Base-by-base conservation (phyloP, 2,888 invertebrate genomes). In the Tipula lateralis region DNA sequence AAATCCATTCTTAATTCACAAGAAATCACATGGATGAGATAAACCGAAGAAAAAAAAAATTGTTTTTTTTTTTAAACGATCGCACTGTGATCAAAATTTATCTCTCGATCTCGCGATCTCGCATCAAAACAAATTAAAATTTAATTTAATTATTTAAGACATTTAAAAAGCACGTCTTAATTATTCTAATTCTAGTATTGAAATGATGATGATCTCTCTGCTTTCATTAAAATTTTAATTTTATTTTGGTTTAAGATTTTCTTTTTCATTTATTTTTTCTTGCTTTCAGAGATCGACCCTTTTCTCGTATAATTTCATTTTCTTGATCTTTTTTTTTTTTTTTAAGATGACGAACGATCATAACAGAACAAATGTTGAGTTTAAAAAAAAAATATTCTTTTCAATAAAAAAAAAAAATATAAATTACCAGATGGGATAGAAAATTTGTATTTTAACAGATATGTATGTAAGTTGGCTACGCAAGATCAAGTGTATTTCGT, bases 341-440 rank as follows among this genome's bases (percentile, higher is more conserved):
- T 30, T 82, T 30, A 3, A 82, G 82, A 82, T 82, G 82, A 82
- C 82, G 30, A 82, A 82, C 82, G 82, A 82, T 82, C 82, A 81
- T 30, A 81, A 81, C 81, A 81, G 81, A 81, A 81, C 81, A 81
- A 81, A 81, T 81, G 81, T 81, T 81, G n/a, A 82, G 29, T 82
- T 82, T 16, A 30, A 29, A 16, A 29, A 80, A 82, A 82, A 82
- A 30, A 29, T 82, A 30, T 16, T 30, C 30, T 12, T 30, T 80
- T 82, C 30, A 82, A 82, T 82, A 30, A 82, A 82, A 82, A 82
- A 29, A 29, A 80, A 80, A 9, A n/a, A 82, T n/a, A n/a, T n/a
- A 82, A 13, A 82, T 81, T 82, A 30, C 82, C 82, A 82, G 82
- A 82, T 82, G 82, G 82, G 82, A 82, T 30, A 82, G 82, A 82